phyloP scores from a whole-genome alignment of 2,797 vertebrate genomes.

The Picus viridis region DNA sequence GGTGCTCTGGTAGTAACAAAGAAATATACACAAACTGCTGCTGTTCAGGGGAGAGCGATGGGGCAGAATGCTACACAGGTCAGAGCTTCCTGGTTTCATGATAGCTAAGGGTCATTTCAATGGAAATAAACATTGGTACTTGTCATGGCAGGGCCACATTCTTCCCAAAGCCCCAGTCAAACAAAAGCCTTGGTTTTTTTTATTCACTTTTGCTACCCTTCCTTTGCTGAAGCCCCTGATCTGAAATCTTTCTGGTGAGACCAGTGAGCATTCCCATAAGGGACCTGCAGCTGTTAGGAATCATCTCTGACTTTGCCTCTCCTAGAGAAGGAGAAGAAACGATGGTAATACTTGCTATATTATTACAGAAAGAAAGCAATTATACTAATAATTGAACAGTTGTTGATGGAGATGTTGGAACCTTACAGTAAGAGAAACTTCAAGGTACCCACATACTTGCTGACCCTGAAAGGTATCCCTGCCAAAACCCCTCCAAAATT shows the following conservation, averaged over 20 bases:
- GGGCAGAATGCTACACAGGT: background rate
- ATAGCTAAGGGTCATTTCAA: background rate
- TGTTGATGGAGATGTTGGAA: background rate
- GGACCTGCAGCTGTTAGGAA: background rate
- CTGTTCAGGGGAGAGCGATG: background rate
- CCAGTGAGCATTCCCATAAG: background rate
- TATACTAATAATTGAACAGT: background rate
- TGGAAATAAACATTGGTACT: background rate
- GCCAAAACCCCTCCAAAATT: slow-evolving; percentile 7
- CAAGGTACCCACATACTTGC: background rate
- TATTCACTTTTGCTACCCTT: background rate
- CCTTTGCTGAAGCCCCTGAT: background rate
- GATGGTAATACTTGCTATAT: background rate
- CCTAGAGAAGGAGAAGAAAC: background rate
- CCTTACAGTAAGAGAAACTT: background rate
- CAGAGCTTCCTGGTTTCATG: background rate
- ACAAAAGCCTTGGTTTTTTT: background rate
- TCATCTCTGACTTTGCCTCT: background rate
- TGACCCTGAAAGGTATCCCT: background rate
- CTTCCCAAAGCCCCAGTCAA: background rate
- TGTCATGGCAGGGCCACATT: background rate
- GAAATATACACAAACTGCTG: background rate
- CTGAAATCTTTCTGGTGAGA: background rate
- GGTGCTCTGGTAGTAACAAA: background rate
- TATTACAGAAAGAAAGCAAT: background rate